Evolutionary conservation across 2,797 vertebrate genomes (phyloP), one percentile per base, ranked within the genome.

Genomic region (Gila robusta): DNA sequence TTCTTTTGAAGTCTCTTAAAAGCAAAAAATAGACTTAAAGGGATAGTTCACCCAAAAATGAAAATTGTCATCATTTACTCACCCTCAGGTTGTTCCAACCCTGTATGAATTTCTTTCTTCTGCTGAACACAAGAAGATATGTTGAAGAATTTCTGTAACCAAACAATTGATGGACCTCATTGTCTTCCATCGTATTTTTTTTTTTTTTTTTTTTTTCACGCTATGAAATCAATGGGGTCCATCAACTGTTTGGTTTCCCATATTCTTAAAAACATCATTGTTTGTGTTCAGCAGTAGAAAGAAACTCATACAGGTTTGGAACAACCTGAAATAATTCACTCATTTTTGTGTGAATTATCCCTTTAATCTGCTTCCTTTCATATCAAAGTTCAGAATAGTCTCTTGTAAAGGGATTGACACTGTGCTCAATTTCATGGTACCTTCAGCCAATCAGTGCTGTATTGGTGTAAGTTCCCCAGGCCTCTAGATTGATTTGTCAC

Each of bases 331-430:
- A 6, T 37, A 37, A 37, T 37, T 11, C 28, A 32, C 28, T 26
- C 11, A 28, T 64, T 16, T 64, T 28, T 28, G 12, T 5, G 12
- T 64, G 26, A 64, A 28, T 10, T 28, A 0, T n/a, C 32, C 6
- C 2, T 66, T 32, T 16, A 67, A 76, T 26, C 7, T 21, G 16
- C 62, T 69, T 32, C 28, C 28, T 67, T 69, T 69, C 56, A 66
- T 44, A 14, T 81, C 35, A 56, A 23, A 56, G 2, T 64, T 81
- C 23, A 54, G 47, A 81, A 70, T 70, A 81, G 64, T 52, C 64
- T 17, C 41, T 35, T 80, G 39, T 32, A 32, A 80, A 67, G 9
- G n/a, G 9, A 37, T 28, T 66, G 9, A 44, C 16, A 32, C 69
- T 54, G 8, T 28, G n/a, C 54, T 10, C 23, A 79, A 26, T 28